Conservation (phyloP, 2,113 vertebrate genomes). For the Polyodon spathula region DNA sequence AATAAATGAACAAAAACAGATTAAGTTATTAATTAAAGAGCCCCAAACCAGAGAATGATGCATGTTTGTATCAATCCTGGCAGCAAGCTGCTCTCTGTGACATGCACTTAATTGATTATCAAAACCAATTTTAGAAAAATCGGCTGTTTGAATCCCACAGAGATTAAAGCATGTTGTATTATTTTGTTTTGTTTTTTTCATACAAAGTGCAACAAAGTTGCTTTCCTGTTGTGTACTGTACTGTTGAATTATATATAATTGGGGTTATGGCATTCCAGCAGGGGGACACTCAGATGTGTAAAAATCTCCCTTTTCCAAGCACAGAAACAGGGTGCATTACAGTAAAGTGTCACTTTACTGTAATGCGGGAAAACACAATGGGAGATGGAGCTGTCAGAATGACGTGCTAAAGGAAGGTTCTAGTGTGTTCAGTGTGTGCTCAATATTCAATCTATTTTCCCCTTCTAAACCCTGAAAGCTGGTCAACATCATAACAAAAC, state of each 20-base stretch:
- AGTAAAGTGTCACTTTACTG: slow-evolving; percentile 22
- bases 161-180: too few species aligned
- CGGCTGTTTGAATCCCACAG: too few species aligned
- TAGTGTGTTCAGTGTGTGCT: not conserved
- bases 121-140: too few species aligned
- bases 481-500: not conserved
- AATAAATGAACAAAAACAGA: not conserved
- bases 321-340: not conserved
- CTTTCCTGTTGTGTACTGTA: too few species aligned
- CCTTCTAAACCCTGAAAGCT: not conserved
- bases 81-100: too few species aligned
- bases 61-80: too few species aligned
- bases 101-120: too few species aligned
- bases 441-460: not conserved
- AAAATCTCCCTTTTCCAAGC: slow-evolving; percentile 4
- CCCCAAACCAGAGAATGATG: not conserved
- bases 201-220: too few species aligned
- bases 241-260: too few species aligned
- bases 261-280: too few species aligned
- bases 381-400: not conserved
- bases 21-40: not conserved
- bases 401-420: not conserved
- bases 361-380: slow-evolving; percentile 15
- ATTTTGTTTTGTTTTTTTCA: too few species aligned
- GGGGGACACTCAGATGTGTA: slow-evolving; percentile 14